Evolutionary conservation across 2,113 vertebrate species (phyloP).

Genomic region (Lanius collurio): DNA sequence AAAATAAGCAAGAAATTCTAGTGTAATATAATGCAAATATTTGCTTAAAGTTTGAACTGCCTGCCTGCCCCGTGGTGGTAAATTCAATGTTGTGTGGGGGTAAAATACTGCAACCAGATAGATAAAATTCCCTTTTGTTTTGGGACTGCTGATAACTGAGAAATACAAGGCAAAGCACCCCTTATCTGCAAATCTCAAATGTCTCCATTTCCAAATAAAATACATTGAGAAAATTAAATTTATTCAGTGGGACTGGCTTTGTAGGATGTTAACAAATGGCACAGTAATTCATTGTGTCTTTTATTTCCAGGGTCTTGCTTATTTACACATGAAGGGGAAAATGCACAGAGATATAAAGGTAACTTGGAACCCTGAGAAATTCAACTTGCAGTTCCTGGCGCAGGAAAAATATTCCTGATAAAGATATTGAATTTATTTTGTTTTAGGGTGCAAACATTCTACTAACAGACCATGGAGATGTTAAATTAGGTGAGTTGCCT

Average conservation of each 20-base stretch:
- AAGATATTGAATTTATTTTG: not conserved
- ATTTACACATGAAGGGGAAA: slow-evolving; percentile 95
- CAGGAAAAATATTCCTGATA: not conserved
- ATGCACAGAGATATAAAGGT: slow-evolving; percentile 99
- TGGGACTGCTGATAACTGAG: not conserved
- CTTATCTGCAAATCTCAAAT: not conserved
- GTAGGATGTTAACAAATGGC: not conserved
- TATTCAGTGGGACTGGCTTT: not conserved
- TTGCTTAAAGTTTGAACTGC: not conserved
- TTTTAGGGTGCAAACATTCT: slow-evolving; percentile 96
- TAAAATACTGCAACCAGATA: not conserved
- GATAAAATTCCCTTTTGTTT: not conserved
- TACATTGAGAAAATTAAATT: not conserved
- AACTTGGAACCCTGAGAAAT: slow-evolving; percentile 33
- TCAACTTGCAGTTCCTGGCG: not conserved
- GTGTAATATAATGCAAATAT: not conserved
- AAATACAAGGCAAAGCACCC: not conserved
- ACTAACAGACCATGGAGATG: slow-evolving; percentile 92
- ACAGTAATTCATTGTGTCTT: not conserved
- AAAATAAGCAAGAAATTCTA: not conserved
- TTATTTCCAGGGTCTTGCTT: slow-evolving; percentile 87
- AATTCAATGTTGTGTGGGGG: not conserved
- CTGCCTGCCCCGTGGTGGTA: not conserved
- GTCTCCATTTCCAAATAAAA: not conserved
- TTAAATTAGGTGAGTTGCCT: slow-evolving; percentile 90